phyloP scores from a whole-genome alignment of 1,140 invertebrate species.

The Drosophila sp. region DNA sequence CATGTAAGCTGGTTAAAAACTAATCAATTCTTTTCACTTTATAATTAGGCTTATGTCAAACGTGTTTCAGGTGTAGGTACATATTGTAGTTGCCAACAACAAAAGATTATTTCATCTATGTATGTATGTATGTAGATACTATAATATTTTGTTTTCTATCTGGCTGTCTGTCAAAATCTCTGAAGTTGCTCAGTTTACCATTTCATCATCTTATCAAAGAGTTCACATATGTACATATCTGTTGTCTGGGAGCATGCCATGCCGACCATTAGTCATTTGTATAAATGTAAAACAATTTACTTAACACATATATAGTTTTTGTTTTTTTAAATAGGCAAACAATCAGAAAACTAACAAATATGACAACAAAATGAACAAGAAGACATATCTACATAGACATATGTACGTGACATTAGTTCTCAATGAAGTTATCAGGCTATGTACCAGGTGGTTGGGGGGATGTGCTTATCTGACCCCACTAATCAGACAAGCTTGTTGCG shows the following conservation, averaged over 20 bases:
- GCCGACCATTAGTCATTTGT: background rate
- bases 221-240: background rate
- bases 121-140: no score
- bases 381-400: background rate
- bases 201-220: background rate
- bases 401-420: conserved; percentile 2
- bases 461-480: no score
- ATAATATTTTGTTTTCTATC: no score
- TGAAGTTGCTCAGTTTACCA: no score
- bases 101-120: no score
- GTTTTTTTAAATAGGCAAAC: background rate
- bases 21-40: no score
- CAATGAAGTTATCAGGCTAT: conserved; percentile 5
- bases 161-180: no score
- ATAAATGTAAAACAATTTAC: conserved; percentile 3
- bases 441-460: background rate
- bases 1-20: no score
- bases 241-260: background rate
- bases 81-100: no score
- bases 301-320: conserved; percentile 2
- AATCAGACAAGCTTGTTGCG: no score
- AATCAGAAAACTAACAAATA: conserved; percentile 3
- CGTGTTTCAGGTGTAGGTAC: no score
- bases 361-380: background rate
- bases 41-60: no score